A percentile compares a stretch with the other conserved stretches of the same genome.
phyloP scores from a whole-genome alignment of 2,888 invertebrate genomes.

The Conistra vaccinii region DNA sequence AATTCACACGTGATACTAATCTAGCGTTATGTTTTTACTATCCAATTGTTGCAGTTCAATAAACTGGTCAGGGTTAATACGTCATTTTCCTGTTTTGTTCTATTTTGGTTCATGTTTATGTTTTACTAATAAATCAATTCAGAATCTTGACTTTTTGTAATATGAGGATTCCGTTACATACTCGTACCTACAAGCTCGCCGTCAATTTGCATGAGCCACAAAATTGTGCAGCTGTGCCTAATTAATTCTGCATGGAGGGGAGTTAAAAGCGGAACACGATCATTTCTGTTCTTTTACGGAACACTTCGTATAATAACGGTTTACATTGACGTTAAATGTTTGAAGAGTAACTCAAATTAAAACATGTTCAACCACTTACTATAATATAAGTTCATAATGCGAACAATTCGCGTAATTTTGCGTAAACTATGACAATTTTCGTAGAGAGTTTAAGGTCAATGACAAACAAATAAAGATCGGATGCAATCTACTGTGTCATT shows the following conservation, averaged over 20 bases:
- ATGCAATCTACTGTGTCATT: slow-evolving; percentile 10
- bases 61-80: slow-evolving; percentile 5
- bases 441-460: slow-evolving; percentile 28
- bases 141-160: background rate
- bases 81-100: slow-evolving; percentile 13
- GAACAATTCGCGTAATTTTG: background rate
- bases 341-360: slow-evolving; percentile 9
- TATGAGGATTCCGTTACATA: slow-evolving; percentile 13
- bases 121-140: background rate
- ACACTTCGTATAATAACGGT: slow-evolving; percentile 40
- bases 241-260: slow-evolving; percentile 56
- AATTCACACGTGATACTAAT: background rate
- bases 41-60: slow-evolving; percentile 1
- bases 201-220: slow-evolving; percentile 46
- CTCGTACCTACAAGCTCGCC: slow-evolving; percentile 1
- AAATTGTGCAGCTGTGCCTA: slow-evolving; percentile 56
- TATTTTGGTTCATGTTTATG: background rate
- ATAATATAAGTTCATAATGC: background rate
- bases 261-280: slow-evolving; percentile 47
- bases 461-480: slow-evolving; percentile 11
- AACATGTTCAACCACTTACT: background rate
- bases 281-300: slow-evolving; percentile 48
- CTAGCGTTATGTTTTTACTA: background rate
- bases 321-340: slow-evolving; percentile 23
- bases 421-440: slow-evolving; percentile 5